Evolutionary conservation across 2,888 invertebrate species (phyloP), one percentile per base, ranked within the genome.

Genomic region (Imbricaverruca yamaguchii): DNA sequence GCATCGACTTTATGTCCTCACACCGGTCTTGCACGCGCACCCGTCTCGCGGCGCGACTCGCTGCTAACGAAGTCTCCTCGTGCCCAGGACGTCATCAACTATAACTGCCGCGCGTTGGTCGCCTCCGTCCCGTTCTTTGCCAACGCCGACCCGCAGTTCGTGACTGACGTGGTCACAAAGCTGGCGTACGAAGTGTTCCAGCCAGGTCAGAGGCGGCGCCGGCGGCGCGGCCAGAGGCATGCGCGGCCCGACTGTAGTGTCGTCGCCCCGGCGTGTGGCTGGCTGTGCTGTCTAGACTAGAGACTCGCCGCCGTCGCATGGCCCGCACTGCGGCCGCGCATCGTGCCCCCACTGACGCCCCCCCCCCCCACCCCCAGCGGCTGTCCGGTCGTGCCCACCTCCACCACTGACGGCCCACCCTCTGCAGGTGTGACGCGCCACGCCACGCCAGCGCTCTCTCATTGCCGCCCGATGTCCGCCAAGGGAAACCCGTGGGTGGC

Each of bases 181-280:
- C 92, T 98, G 87, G 93, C 95, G 90, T 98, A 98, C 90, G 98
- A 98, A 93, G 97, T 97, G 91, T 98, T 97, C 93, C 97, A 98
- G 90, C 97, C 98, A 90, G 97, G 96, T 95, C 86, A 85, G 78
- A 78, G 57, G 65, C 8, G 39, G 39, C 4, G 39, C 39, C 39
- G 39, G 39, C 39, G 39, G 39, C 39, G 39, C 39, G 39, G 39
- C 39, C 4, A 39, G 39, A 39, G 39, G 39, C 39, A 39, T 39
- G 39, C 39, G 39, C 39, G 39, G 39, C 39, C 39, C 39, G 39
- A 39, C 39, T 39, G 39, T 39, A 39, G 39, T 39, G 39, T 39
- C 55, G 81, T 3, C 53, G 74, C 56, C 25, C 74, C 69, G 74
- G 69, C 81, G 82, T 80, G 81, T 74, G 81, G 77, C 63, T 81